These are phyloP conservation scores for Sphaeridia pumilis DNA, from an alignment of 2,888 invertebrate genomes.

Conservation along the genomic window DNA sequence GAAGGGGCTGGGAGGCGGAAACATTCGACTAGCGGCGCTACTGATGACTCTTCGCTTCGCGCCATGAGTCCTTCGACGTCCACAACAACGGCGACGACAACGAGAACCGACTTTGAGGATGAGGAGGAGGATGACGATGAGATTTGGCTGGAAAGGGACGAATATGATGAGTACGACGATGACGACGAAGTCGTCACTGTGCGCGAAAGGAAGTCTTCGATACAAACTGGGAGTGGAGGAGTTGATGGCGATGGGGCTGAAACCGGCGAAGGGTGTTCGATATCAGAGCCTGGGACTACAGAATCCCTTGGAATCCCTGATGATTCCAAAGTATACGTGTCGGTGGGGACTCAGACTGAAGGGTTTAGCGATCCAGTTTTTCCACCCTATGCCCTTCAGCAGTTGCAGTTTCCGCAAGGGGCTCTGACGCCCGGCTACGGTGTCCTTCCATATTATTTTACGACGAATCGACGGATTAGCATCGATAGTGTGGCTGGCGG, in stretches of 20 bases:
- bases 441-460: not conserved
- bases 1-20: not conserved
- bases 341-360: conserved; percentile 33
- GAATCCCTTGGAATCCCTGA: not conserved
- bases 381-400: conserved; percentile 25
- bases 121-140: conserved; percentile 55
- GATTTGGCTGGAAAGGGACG: conserved; percentile 46
- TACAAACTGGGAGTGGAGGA: not conserved
- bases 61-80: too few species aligned
- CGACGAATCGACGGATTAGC: not conserved
- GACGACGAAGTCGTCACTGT: conserved; percentile 31
- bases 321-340: conserved; percentile 11
- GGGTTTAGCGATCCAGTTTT: conserved; percentile 33
- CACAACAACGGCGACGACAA: not conserved
- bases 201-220: conserved; percentile 15
- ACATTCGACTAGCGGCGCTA: not conserved
- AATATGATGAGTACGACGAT: conserved; percentile 38
- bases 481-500: conserved; percentile 1
- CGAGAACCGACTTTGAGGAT: conserved; percentile 39
- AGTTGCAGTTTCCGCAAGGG: conserved; percentile 21
- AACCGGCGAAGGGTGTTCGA: not conserved
- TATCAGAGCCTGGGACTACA: not conserved
- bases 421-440: not conserved
- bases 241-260: not conserved
- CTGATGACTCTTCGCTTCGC: not conserved